Evolutionary conservation across 2,888 invertebrate genomes (phyloP), one percentile per base, ranked within the genome.

Genomic region (Pheosia gnoma): DNA sequence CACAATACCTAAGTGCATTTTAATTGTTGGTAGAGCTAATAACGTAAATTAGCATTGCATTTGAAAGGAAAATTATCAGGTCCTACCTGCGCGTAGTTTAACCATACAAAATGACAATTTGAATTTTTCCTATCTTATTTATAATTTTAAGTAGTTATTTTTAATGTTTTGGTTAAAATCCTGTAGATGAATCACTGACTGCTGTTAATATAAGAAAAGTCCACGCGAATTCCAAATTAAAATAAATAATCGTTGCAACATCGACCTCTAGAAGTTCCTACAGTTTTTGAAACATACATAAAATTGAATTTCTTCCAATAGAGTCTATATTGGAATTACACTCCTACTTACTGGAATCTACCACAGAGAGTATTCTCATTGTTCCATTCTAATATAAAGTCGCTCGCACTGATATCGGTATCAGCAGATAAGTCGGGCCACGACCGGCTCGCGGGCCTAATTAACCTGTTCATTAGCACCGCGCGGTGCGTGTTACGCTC

Each of bases 401-500:
- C 70, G 59, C 74, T 65, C 66, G 66, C 66, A 53, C 63, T 61
- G 63, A 62, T 52, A 55, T 74, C 68, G 74, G 74, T 85, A 84
- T 84, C 84, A 78, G 55, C 54, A 66, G 82, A 81, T 82, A 81
- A 77, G 65, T 71, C 74, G 60, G 71, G 70, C 74, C 77, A 82
- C 82, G 82, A 80, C 77, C 71, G 66, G 66, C 72, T 70, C 63
- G 65, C 61, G 69, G 65, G 64, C 69, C 75, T 85, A 86, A 87
- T 87, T 87, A 86, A 86, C 81, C 75, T 78, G 82, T 87, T 86
- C 86, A 84, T 86, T 86, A 86, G 80, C 77, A 73, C 77, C 64
- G 51, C 59, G 38, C 57, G 10, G 70, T 61, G 66, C 65, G 70
- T 67, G 70, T 70, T 71, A 64, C 65, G 62, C 66, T 63, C 59